Evolutionary conservation across 2,888 invertebrate genomes (phyloP).

Genomic region (Ophion costatus): DNA sequence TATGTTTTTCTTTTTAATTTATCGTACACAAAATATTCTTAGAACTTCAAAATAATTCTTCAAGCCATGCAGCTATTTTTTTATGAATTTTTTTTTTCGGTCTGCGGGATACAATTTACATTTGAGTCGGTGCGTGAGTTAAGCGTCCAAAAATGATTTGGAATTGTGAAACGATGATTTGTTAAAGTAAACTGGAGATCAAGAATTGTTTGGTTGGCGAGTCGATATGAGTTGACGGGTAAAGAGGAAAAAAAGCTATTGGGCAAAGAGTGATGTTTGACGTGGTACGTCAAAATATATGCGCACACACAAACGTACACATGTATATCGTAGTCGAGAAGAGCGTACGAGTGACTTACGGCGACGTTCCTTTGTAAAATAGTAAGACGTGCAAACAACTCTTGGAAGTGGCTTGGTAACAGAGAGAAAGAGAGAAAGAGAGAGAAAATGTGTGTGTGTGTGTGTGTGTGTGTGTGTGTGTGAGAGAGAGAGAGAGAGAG

Average conservation of each 20-base stretch:
- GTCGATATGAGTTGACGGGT: slow-evolving; percentile 40
- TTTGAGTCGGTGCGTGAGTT: background rate
- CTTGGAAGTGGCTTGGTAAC: slow-evolving; percentile 47
- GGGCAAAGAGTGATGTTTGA: slow-evolving; percentile 77
- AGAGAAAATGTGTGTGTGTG: too few relatives aligned
- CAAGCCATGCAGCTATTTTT: too few relatives aligned
- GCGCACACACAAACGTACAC: background rate
- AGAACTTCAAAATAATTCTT: too few relatives aligned
- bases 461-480: too few relatives aligned
- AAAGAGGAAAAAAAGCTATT: slow-evolving; percentile 70
- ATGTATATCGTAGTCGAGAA: slow-evolving; percentile 36
- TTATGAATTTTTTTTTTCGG: background rate
- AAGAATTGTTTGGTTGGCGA: background rate
- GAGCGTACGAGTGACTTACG: slow-evolving; percentile 44
- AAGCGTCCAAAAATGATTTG: background rate
- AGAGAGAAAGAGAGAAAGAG: slow-evolving; percentile 9
- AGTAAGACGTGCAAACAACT: slow-evolving; percentile 67
- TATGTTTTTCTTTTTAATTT: too few relatives aligned
- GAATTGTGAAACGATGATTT: background rate
- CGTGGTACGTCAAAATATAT: slow-evolving; percentile 75
- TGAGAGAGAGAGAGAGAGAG: slow-evolving; percentile 24
- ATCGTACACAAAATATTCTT: too few relatives aligned
- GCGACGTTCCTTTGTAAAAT: slow-evolving; percentile 77
- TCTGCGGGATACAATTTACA: background rate
- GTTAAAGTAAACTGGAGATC: background rate